Evolutionary conservation across 2,113 vertebrate genomes (phyloP), one percentile per base, ranked within the genome.

Genomic region (Gasterosteus aculeatus): DNA sequence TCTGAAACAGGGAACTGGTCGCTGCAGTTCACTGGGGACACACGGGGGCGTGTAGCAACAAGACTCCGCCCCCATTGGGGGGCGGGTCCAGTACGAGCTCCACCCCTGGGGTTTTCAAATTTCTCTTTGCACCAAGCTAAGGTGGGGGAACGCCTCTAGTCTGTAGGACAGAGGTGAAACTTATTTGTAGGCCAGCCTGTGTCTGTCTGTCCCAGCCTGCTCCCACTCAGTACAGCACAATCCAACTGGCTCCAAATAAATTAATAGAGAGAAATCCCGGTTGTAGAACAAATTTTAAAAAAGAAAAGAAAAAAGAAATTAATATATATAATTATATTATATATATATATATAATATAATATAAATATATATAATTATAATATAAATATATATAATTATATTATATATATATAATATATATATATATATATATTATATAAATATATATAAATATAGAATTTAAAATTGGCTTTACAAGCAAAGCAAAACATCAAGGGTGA

Each of bases 11-110:
- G 54, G 69, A 82, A 18, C 26, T 3, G 33, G 57, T 71, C 58
- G 68, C 59, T 60, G 19, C 63, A 16, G 82, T 65, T 59, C 22
- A 39, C 22, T 65, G 75, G 58, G 39, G 58, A 69, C 46, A 57
- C 22, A 51, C 29, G 31, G 47, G 71, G 67, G 62, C 46, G 63
- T 33, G 33, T 33, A 63, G 72, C 38, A 41, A 3, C 11, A 19
- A 54, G 44, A 31, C 22, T 41, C 22, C 22, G 22, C 22, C 22
- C 22, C 22, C 22, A 26, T 26, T 26, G 22, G 22, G 22, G 22
- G 22, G 22, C 22, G 22, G 22, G 22, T 1, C 1, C 22, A 26
- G 22, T 26, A 26, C 22, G 1, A 1, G 22, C 22, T 26, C 2
- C 9, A 33, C 22, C 5, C 38, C 2, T 68, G n/a, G 38, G 60